Percentiles rank a stretch among this genome's conserved stretches.
phyloP scores from a whole-genome alignment of 1,140 invertebrate genomes.

The Drosophila pandora region DNA sequence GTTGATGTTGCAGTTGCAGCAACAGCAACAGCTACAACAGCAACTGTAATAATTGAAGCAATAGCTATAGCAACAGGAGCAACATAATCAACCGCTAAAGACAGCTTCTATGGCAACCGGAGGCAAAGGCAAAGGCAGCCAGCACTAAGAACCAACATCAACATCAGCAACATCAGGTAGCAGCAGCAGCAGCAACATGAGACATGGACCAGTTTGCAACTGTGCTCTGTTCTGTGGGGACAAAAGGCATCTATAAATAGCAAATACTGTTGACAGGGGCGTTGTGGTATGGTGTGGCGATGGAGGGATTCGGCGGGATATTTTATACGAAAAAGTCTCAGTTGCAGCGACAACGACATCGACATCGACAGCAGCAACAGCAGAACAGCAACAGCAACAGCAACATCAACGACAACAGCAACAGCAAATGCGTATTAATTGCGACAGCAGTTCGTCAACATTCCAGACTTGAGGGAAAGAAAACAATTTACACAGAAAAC shows the following conservation, averaged over 20 bases:
- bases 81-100: constrained; percentile 23
- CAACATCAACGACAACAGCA: constrained; percentile 54
- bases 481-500: neutral
- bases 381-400: constrained; percentile 43
- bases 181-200: constrained; percentile 17
- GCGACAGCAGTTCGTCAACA: constrained; percentile 79
- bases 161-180: constrained; percentile 10
- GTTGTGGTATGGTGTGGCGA: neutral
- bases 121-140: neutral
- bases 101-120: constrained; percentile 5
- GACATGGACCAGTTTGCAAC: constrained; percentile 39
- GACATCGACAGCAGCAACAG: constrained; percentile 47
- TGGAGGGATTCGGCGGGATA: neutral
- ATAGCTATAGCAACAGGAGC: constrained; percentile 4
- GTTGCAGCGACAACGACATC: constrained; percentile 57
- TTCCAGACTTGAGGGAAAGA: constrained; percentile 40
- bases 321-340: constrained; percentile 50
- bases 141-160: neutral
- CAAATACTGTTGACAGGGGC: constrained; percentile 42
- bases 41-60: constrained; percentile 32
- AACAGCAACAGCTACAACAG: constrained; percentile 3
- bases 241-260: constrained; percentile 70
- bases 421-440: constrained; percentile 75
- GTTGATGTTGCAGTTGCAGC: neutral
- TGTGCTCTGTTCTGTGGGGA: constrained; percentile 60